Evolutionary conservation across 2,113 vertebrate genomes (phyloP).

Genomic region (Pandion haliaetus): DNA sequence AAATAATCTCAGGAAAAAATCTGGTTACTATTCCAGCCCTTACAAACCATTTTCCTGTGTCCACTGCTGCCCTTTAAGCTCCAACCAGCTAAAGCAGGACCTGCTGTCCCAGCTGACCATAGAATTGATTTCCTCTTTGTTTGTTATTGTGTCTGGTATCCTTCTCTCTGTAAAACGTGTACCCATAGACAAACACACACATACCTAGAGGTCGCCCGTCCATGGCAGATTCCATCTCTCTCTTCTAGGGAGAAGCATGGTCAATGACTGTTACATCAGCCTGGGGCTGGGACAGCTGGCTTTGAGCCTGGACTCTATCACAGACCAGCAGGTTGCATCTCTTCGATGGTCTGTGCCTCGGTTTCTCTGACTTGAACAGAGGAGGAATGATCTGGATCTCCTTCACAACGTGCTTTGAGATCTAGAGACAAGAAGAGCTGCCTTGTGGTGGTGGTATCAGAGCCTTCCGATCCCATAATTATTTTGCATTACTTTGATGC

Average conservation of each 20-base stretch:
- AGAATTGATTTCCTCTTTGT: constrained; percentile 1
- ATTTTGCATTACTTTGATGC: constrained; percentile 28
- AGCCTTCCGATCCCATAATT: not conserved
- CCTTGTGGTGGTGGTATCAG: not conserved
- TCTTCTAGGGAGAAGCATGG: not conserved
- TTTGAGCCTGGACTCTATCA: not conserved
- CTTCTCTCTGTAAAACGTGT: not conserved
- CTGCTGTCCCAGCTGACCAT: not conserved
- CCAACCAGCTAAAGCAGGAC: not conserved
- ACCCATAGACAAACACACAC: not conserved
- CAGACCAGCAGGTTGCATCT: not conserved
- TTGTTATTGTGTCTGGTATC: constrained; percentile 24
- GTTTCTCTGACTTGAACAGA: not conserved
- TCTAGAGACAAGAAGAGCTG: not conserved
- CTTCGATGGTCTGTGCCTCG: not conserved
- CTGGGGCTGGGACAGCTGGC: not conserved
- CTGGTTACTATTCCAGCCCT: not conserved
- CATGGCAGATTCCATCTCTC: not conserved
- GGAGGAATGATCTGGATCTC: not conserved
- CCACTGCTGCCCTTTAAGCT: constrained; percentile 34
- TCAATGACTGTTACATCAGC: not conserved
- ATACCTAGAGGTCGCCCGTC: not conserved
- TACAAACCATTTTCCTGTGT: not conserved
- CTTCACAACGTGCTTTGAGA: not conserved
- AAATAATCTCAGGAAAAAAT: constrained; percentile 43